Base-by-base conservation (phyloP, 2,888 invertebrate species). In the Rutpela maculata region DNA sequence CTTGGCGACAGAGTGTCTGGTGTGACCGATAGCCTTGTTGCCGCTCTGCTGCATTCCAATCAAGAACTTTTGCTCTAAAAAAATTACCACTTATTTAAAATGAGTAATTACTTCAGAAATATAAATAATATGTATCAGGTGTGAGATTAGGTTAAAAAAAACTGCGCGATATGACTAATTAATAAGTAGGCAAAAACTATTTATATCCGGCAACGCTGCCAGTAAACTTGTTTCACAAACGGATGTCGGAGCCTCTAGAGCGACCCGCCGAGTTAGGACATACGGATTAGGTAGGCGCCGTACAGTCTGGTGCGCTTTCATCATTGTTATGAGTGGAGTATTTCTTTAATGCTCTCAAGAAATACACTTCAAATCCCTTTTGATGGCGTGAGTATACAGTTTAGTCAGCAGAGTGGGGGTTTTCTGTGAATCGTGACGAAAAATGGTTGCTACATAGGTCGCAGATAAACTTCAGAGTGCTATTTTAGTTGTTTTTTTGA, bases 1-100 rank as follows among this genome's bases (percentile, higher is more conserved):
- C 93, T 94, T 93, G 96, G 96, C 96, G 96, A 96, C 96, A 96
- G 95, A 95, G 95, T 96, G 96, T 96, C 96, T 96, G 95, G 95
- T 94, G 92, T 94, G 94, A 94, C 93, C 93, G 91, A 81, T 88
- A 88, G 92, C 94, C 88, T 81, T 90, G 95, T 93, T 95, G 95
- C 92, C 94, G 90, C 83, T 86, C 88, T 87, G 88, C 88, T 91
- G 85, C 92, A 93, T 90, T 89, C 89, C 88, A 84, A 79, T 80
- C 76, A 43, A 26, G 15, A 19, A 74, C 50, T 62, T n/a, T 35
- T 4, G 22, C 11, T 35, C 66, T 72, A 57, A 62, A 66, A 22
- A 15, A 43, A n/a, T 15, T 50, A 50, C 10, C 4, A 18, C 19
- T 22, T 22, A 43, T 50, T 50, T 26, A 18, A 26, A 26, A 15